Base-by-base conservation (phyloP, 2,888 invertebrate genomes). In the Ecdyonurus torrentis region DNA sequence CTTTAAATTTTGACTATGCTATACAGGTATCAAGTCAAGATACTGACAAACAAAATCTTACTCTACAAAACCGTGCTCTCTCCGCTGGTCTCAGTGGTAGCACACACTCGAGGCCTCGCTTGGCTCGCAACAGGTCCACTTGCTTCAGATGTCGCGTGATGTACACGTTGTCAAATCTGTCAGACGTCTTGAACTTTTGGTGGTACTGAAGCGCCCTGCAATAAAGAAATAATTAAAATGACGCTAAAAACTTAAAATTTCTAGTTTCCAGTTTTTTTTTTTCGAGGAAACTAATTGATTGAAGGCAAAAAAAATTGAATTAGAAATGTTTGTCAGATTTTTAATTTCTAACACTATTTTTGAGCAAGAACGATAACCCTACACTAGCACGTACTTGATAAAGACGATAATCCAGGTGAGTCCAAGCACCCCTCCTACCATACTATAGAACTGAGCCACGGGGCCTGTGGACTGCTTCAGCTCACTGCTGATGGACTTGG, bases 111-210 rank as follows among this genome's bases (percentile, higher is more conserved):
- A 58, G 61, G 1, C 81, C 80, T 64, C 81, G 75, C 60, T 78
- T 75, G 0, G 80, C 77, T 66, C 87, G 78, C 66, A 79, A 76
- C 25, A 80, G 68, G 69, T 89, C 87, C 37, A 89, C 78, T 50
- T 79, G 77, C 1, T 82, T 75, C 59, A 90, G 78, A 67, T 86
- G 79, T 64, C 79, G 77, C 0, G 84, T 87, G 0, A 90, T 77
- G 69, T 84, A 89, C 15, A 79, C 77, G 70, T 90, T 90, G 70
- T 89, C 87, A 69, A 83, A 90, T 2, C 81, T 78, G 10, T 84
- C 84, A 64, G 80, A 80, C 0, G 82, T 83, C 69, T 87, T 75
- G 72, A 83, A 90, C 75, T 84, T 86, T 67, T 83, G 77, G 68
- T 86, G 83, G 70, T 89, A 90, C 67, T 83, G 78, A 66, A 84